phyloP scores from a whole-genome alignment of 2,888 invertebrate species.

The Chromoteleia sp. region DNA sequence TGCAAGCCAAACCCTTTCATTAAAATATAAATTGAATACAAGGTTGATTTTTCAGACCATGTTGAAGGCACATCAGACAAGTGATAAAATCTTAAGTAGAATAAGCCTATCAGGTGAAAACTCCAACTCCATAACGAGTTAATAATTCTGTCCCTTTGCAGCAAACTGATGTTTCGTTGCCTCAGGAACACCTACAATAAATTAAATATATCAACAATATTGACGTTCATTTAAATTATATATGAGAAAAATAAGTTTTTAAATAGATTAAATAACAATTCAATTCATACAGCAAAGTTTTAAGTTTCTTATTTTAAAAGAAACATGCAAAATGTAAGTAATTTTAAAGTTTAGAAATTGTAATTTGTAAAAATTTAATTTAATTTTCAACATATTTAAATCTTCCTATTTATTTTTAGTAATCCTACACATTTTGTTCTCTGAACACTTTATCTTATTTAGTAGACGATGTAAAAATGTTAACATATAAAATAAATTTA shows the following conservation, averaged over 20 bases:
- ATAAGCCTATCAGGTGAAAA: conserved; percentile 46
- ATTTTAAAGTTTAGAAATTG: no score
- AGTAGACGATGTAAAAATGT: background rate
- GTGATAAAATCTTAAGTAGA: conserved; percentile 44
- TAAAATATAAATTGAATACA: conserved; percentile 24
- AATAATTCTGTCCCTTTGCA: conserved; percentile 52
- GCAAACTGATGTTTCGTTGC: conserved; percentile 21
- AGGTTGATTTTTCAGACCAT: conserved; percentile 9
- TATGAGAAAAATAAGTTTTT: background rate
- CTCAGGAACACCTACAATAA: conserved; percentile 29
- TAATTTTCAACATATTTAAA: no score
- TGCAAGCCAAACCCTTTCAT: conserved; percentile 57
- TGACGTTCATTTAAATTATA: no score
- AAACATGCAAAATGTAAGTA: background rate
- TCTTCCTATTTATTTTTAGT: no score
- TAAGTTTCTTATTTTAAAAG: background rate
- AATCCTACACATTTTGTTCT: no score
- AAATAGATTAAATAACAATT: no score
- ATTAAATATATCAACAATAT: background rate
- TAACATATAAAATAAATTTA: background rate
- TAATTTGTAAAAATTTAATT: no score
- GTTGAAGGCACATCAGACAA: conserved; percentile 43
- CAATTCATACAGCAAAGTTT: background rate
- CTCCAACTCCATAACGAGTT: conserved; percentile 53
- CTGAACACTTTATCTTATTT: no score